Evolutionary conservation across 2,888 invertebrate species (phyloP), one percentile per base, ranked within the genome.

Genomic region (Hirudinaria manillensis): DNA sequence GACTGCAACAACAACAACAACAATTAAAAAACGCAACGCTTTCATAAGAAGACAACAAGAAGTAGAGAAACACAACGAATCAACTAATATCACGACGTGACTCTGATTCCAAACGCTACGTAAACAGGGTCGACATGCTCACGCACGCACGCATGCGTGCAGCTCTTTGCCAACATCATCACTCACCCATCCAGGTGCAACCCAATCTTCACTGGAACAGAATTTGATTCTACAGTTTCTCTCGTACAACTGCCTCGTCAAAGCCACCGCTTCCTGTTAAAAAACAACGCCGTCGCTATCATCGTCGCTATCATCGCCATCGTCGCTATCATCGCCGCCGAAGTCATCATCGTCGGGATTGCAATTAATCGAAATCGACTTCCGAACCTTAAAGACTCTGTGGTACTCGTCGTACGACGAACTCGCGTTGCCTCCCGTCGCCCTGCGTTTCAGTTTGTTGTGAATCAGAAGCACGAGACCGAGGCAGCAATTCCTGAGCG

Each of bases 401-500:
- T 3, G 45, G 27, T 34, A 55, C 24, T n/a, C 61, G 34, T 68
- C 70, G 55, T 51, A 27, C n/a, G 38, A 66, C 13, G 36, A 56
- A 56, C n/a, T 73, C 67, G 3, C 24, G 27, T 2, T 27, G 32
- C 29, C 27, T 4, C 29, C 36, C 21, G 53, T 51, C 27, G 7
- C 19, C 61, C n/a, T 21, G 13, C 27, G 36, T 10, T 45, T 45
- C 13, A 3, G 45, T 7, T 45, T 45, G 45, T 45, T 45, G 83
- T 92, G 93, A 0, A 93, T 93, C 71, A 94, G 86, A 82, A 93
- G 92, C 13, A 94, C 91, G 16, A 94, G 87, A 0, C 93, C 93
- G 27, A 94, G 87, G 81, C 92, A 92, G 6, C 92, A 90, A 78
- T 92, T 91, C 74, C 93, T 90, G 53, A 94, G 84, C 0, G 89